Evolutionary conservation across 2,113 vertebrate genomes (phyloP).

Genomic region (Taxidea taxus): DNA sequence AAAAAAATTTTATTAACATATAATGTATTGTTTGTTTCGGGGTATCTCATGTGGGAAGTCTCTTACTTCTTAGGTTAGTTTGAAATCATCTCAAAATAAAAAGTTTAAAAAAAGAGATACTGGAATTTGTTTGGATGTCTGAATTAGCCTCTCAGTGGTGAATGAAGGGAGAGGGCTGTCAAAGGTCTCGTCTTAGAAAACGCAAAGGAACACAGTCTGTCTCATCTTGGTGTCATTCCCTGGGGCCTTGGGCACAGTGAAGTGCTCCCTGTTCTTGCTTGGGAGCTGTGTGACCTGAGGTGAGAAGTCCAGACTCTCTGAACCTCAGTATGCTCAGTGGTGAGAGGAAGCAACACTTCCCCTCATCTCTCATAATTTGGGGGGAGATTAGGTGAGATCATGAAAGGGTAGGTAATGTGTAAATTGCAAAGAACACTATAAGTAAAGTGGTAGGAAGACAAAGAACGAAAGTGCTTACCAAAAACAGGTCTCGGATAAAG

Average conservation of each 20-base stretch:
- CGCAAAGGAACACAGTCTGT: fast-evolving
- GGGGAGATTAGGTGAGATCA: background rate
- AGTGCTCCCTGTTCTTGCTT: background rate
- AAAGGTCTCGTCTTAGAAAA: background rate
- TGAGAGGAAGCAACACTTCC: background rate
- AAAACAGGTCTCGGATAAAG: slow-evolving; percentile 98
- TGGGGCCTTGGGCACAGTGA: no score
- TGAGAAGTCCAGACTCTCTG: background rate
- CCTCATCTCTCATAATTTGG: background rate
- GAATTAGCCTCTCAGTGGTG: background rate
- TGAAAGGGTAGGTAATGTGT: background rate
- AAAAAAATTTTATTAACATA: no score
- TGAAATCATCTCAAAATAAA: background rate
- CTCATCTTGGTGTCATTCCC: background rate
- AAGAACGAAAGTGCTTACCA: slow-evolving; percentile 86
- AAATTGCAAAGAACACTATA: background rate
- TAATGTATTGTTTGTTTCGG: no score
- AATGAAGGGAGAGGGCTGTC: background rate
- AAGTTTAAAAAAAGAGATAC: background rate
- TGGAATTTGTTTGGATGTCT: background rate
- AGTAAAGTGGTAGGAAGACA: background rate
- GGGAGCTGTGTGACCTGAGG: background rate
- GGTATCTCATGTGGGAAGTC: no score
- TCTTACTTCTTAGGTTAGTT: background rate
- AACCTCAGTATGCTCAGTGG: background rate